phyloP scores from a whole-genome alignment of 2,113 vertebrate species.

The Atlantisia rogersi region DNA sequence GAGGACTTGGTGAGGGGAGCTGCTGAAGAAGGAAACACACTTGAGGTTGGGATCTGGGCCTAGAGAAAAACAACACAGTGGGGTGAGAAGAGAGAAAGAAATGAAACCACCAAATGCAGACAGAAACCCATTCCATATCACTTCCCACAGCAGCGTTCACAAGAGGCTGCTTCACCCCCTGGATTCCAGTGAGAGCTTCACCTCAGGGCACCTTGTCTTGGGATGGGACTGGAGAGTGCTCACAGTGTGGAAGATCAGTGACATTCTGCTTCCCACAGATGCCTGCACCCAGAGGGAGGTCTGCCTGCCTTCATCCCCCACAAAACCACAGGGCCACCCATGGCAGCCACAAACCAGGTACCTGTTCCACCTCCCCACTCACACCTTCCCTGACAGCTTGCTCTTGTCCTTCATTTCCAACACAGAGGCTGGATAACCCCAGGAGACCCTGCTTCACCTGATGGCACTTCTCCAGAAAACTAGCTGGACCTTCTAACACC shows the following conservation, averaged over 20 bases:
- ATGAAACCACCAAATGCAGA: not conserved
- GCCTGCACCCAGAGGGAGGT: not conserved
- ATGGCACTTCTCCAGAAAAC: not conserved
- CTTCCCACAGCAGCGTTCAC: not conserved
- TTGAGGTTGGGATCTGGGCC: constrained; percentile 60
- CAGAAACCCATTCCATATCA: not conserved
- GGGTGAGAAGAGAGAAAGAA: constrained; percentile 21
- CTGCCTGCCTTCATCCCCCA: not conserved
- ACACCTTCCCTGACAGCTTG: not conserved
- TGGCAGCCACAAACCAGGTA: not conserved
- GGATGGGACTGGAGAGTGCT: not conserved
- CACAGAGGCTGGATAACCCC: not conserved
- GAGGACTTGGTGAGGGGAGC: constrained; percentile 59
- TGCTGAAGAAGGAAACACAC: constrained; percentile 62
- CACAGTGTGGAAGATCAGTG: not conserved
- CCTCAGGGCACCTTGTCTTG: not conserved
- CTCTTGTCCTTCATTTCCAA: not conserved
- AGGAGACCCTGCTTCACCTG: not conserved
- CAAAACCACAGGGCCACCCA: not conserved
- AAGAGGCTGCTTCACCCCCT: not conserved
- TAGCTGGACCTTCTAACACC: not conserved
- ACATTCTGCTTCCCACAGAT: not conserved
- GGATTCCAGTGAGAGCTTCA: not conserved
- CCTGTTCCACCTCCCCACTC: not conserved
- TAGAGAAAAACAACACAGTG: constrained; percentile 16